A percentile compares a stretch with the other conserved stretches of the same genome.
phyloP scores from a whole-genome alignment of 2,797 vertebrate species.

The Chanos chanos region DNA sequence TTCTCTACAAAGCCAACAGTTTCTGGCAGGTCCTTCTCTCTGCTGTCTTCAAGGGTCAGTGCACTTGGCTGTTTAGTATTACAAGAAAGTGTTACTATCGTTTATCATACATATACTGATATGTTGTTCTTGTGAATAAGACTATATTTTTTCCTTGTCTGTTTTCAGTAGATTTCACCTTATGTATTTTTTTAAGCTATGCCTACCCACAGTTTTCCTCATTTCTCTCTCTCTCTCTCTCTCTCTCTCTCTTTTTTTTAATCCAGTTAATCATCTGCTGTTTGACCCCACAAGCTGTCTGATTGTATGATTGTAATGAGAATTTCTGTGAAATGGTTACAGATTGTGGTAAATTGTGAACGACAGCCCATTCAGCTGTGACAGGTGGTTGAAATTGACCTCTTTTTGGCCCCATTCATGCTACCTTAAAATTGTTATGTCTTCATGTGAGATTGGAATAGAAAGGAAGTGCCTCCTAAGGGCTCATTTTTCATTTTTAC shows the following conservation, averaged over 20 bases:
- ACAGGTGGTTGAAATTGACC: constrained; percentile 63
- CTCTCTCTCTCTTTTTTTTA: neutral
- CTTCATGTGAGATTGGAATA: constrained; percentile 59
- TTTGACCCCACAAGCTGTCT: neutral
- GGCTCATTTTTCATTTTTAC: constrained; percentile 47
- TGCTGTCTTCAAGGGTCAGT: too few species aligned
- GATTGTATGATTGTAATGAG: constrained; percentile 1
- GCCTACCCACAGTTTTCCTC: neutral
- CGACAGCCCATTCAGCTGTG: constrained; percentile 38
- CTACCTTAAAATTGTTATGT: constrained; percentile 58
- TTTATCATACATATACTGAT: too few species aligned
- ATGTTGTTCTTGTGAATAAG: too few species aligned
- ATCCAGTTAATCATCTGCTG: neutral
- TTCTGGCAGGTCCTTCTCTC: too few species aligned
- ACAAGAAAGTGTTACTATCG: too few species aligned
- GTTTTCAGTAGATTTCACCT: too few species aligned
- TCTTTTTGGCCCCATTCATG: constrained; percentile 21
- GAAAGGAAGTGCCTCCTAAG: constrained; percentile 42
- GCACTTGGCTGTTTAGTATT: too few species aligned
- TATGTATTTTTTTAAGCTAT: too few species aligned
- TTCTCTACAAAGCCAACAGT: too few species aligned
- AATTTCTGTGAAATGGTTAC: constrained; percentile 12
- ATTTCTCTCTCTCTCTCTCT: neutral
- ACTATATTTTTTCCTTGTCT: too few species aligned
- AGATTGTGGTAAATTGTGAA: constrained; percentile 27